Conservation (phyloP, 2,113 vertebrate species). For the Atrichornis clamosus region DNA sequence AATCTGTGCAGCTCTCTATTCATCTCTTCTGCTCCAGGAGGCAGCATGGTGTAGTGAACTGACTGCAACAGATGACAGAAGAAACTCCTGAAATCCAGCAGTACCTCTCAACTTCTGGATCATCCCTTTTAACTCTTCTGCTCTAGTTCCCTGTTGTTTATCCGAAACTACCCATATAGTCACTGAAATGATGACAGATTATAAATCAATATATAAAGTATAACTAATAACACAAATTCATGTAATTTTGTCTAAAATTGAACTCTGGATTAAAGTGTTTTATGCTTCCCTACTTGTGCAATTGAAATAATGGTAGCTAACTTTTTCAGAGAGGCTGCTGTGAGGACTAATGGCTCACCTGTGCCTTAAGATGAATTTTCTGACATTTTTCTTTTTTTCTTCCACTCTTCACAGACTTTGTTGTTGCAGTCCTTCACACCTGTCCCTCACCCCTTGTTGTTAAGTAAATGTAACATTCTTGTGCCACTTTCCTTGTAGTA, state of each 20-base stretch:
- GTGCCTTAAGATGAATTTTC: not conserved
- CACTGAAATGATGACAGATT: not conserved
- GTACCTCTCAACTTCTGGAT: not conserved
- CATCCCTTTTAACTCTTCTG: not conserved
- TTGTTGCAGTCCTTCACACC: not conserved
- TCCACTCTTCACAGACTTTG: not conserved
- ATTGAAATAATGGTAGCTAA: not conserved
- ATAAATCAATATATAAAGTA: not conserved
- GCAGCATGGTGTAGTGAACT: constrained; percentile 51
- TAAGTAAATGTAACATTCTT: not conserved
- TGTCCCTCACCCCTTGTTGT: not conserved
- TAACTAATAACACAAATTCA: not conserved
- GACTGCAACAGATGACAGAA: constrained; percentile 5
- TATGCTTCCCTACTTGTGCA: not conserved
- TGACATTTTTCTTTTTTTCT: not conserved
- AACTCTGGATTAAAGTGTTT: not conserved
- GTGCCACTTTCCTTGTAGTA: not conserved
- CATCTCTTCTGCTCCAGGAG: constrained; percentile 52
- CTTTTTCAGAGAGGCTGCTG: not conserved
- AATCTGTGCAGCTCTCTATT: not conserved
- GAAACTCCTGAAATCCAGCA: not conserved
- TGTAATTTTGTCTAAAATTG: not conserved
- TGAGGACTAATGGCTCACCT: not conserved
- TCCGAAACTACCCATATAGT: not conserved
- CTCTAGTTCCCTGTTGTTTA: not conserved